A percentile compares a stretch with the other conserved stretches of the same genome.
These are phyloP conservation scores for Rhyacophila evoluta DNA, from an alignment of 2,888 invertebrate genomes.

Conservation along the genomic window DNA sequence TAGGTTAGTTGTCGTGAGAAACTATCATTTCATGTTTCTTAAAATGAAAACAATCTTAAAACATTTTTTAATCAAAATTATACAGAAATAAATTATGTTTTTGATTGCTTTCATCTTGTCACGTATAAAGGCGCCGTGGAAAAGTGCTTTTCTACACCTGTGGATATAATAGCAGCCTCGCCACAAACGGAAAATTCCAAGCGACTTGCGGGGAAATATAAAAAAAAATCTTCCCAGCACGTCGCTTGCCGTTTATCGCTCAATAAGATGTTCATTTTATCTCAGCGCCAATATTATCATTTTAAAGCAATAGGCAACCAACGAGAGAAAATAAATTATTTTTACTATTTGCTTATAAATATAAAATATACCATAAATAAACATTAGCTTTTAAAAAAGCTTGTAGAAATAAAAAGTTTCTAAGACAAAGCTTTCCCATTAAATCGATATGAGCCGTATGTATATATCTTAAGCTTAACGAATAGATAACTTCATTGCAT, in stretches of 20 bases:
- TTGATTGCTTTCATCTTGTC: slow-evolving; percentile 13
- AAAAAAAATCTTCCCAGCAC: background rate
- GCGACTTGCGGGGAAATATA: background rate
- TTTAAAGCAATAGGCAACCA: background rate
- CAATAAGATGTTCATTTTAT: slow-evolving; percentile 10
- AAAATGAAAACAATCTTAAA: too few relatives aligned
- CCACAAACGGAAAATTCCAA: background rate
- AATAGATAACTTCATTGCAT: too few relatives aligned
- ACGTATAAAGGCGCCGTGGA: background rate
- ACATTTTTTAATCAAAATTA: background rate
- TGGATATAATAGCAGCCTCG: background rate
- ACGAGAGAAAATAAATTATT: background rate
- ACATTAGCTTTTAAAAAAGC: too few relatives aligned
- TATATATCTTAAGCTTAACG: too few relatives aligned
- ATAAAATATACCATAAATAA: too few relatives aligned
- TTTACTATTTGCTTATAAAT: too few relatives aligned
- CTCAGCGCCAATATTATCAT: background rate
- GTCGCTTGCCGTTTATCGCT: background rate
- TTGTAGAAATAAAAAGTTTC: too few relatives aligned
- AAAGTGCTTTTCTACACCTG: background rate
- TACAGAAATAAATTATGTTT: background rate
- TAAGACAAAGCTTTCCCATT: too few relatives aligned
- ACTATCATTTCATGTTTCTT: too few relatives aligned
- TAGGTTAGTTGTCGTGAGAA: too few relatives aligned
- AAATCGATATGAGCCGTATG: too few relatives aligned